Evolutionary conservation across 2,113 vertebrate genomes (phyloP).

Genomic region (Nothobranchius kuhntae): DNA sequence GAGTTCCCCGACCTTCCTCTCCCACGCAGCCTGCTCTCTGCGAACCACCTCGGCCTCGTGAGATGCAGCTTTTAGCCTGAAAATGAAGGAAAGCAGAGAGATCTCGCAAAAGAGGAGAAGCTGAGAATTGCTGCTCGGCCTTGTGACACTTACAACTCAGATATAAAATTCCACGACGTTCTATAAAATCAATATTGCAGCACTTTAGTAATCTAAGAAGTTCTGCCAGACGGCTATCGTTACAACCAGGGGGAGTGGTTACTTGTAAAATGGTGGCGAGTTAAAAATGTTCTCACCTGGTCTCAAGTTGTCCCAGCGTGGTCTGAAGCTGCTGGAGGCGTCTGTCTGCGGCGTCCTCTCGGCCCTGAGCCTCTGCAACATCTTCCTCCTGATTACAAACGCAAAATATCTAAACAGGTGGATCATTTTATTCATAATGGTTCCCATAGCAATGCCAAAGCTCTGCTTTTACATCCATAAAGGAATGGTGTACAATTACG

Average conservation of each 20-base stretch:
- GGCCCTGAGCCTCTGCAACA: constrained; percentile 76
- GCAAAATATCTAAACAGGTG: not conserved
- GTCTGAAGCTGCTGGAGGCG: constrained; percentile 85
- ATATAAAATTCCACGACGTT: constrained; percentile 10
- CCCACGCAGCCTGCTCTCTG: constrained; percentile 81
- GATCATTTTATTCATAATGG: too few species aligned
- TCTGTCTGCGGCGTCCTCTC: constrained; percentile 85
- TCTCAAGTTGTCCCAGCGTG: constrained; percentile 84
- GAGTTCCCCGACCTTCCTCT: constrained; percentile 84
- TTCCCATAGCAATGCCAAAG: not conserved
- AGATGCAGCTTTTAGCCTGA: constrained; percentile 72
- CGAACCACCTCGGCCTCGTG: constrained; percentile 82
- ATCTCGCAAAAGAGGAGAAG: not conserved
- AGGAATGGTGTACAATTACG: too few species aligned
- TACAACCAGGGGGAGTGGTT: not conserved
- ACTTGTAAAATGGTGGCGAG: not conserved
- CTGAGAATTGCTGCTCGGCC: constrained; percentile 10
- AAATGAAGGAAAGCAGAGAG: not conserved
- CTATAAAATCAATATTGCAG: constrained; percentile 7
- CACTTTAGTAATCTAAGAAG: not conserved
- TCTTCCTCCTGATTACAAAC: constrained; percentile 83
- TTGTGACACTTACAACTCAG: not conserved
- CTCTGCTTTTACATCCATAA: not conserved
- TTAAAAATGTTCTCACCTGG: constrained; percentile 76
- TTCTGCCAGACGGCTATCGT: not conserved